Evolutionary conservation across 2,888 invertebrate genomes (phyloP).

Genomic region (Crepidodera aurea): DNA sequence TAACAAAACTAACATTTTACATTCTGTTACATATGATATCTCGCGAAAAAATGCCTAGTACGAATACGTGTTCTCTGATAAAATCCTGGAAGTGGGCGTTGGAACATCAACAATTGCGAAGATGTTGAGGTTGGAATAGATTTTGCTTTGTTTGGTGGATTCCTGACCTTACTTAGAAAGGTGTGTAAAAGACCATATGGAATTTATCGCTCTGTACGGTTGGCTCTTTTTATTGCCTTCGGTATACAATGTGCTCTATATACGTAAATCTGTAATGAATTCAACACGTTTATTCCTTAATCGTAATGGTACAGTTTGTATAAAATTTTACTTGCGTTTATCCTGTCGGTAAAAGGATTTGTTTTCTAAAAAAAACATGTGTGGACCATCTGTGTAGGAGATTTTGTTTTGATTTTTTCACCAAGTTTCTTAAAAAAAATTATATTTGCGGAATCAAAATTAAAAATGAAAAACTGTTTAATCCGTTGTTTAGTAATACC

Average conservation of each 20-base stretch:
- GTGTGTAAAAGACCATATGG: slow-evolving; percentile 22
- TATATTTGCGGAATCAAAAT: too few species aligned
- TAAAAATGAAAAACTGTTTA: too few species aligned
- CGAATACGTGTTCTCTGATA: slow-evolving; percentile 31
- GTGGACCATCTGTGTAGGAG: too few species aligned
- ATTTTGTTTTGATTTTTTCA: too few species aligned
- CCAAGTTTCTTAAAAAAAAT: too few species aligned
- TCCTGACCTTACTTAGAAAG: slow-evolving; percentile 15
- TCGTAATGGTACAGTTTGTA: background rate
- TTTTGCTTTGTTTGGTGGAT: slow-evolving; percentile 25
- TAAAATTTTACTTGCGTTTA: too few species aligned
- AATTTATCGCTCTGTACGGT: slow-evolving; percentile 16
- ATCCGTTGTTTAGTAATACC: too few species aligned
- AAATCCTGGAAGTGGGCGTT: slow-evolving; percentile 34
- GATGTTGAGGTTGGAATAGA: slow-evolving; percentile 8
- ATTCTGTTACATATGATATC: slow-evolving; percentile 37
- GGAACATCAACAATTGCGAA: slow-evolving; percentile 8
- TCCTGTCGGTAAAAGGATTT: too few species aligned
- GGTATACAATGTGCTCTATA: slow-evolving; percentile 18
- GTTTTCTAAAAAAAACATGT: too few species aligned
- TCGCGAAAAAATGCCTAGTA: slow-evolving; percentile 27
- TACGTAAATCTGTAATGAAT: slow-evolving; percentile 13
- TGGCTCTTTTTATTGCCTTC: slow-evolving; percentile 6
- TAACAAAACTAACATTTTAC: slow-evolving; percentile 38
- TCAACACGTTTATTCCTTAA: background rate